Base-by-base conservation (phyloP, 2,113 vertebrate genomes). In the Rutilus rutilus region DNA sequence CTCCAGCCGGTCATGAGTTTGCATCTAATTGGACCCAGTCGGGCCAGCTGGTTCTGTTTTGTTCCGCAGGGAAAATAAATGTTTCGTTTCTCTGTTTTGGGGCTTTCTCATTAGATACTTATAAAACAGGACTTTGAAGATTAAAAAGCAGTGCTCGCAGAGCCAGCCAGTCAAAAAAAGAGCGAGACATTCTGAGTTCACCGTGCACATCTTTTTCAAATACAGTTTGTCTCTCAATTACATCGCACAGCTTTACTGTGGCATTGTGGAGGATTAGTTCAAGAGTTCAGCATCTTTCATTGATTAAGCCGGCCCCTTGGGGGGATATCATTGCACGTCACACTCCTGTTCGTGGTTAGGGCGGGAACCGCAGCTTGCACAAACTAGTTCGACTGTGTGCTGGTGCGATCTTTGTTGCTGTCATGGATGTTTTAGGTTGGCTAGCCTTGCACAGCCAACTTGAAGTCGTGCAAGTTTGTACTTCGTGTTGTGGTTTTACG, bases 71-170 rank as follows among this genome's bases (percentile, higher is more conserved):
- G 90, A 91, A 92, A 92, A 92, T 92, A 94, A 94, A 94, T 93
- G 91, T 91, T 94, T 94, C 91, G 92, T 94, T 95, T 94, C 92
- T 91, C 36, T 50, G 91, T 92, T 93, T 93, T 94, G 90, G 90
- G 92, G 92, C 91, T 89, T 88, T 88, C 88, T 94, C 91, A 92
- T 95, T 94, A 93, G 62, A 83, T 91, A 92, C 92, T 92, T 93
- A 93, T 91, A 91, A 93, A 94, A 92, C 91, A 84, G 83, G 92
- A 92, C 93, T 94, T 94, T 94, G 92, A 94, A 93, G 93, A 94
- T 93, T 92, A 93, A 89, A 94, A 94, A 92, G 90, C 90, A 92
- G 90, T 91, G 91, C 89, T 87, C 73, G 65, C 11, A 27, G 85
- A 93, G 69, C 50, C 88, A 92, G 90, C 88, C 91, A 91, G 89